Base-by-base conservation (phyloP, 2,797 vertebrate species). In the Pangasius djambal region DNA sequence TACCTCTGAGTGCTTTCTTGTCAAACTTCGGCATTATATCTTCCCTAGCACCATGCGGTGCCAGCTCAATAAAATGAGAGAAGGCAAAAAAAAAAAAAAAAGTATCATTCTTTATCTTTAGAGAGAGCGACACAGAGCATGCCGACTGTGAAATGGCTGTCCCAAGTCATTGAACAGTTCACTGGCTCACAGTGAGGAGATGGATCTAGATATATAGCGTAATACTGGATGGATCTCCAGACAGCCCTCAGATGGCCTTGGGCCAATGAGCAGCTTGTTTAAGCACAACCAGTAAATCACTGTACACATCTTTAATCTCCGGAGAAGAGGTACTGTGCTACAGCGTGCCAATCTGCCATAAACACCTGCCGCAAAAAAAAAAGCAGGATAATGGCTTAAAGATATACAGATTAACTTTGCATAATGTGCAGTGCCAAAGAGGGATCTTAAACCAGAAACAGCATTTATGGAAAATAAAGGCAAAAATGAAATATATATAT, bases 371-470 rank as follows among this genome's bases (percentile, higher is more conserved):
- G 89, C 93, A 94, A 95, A 84, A 31, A 20, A 1, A 59, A 82
- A 95, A 74, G 92, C 92, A 91, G 93, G 94, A 95, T 96, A 94
- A 96, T 95, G 94, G 95, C 95, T 95, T 93, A 90, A 93, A 95
- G 95, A 96, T 96, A 93, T 92, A 94, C 94, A 95, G 95, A 96
- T 96, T 96, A 95, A 95, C 72, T 93, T 37, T 88, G 89, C 94
- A 92, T 96, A 96, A 97, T 96, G 95, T 94, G 75, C 40, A 92
- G 93, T 90, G 95, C 94, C 92, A 93, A 94, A 92, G 93, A 94
- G 92, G 91, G 92, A 93, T 93, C 89, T 94, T 94, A 94, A 94
- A 95, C 82, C 90, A 65, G 52, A 90, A 78, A 91, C 72, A 85
- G 94, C 93, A 91, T 94, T 95, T 95, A 94, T 92, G 93, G 92